Conservation (phyloP, 1,140 invertebrate genomes). For the Penaeus indicus region DNA sequence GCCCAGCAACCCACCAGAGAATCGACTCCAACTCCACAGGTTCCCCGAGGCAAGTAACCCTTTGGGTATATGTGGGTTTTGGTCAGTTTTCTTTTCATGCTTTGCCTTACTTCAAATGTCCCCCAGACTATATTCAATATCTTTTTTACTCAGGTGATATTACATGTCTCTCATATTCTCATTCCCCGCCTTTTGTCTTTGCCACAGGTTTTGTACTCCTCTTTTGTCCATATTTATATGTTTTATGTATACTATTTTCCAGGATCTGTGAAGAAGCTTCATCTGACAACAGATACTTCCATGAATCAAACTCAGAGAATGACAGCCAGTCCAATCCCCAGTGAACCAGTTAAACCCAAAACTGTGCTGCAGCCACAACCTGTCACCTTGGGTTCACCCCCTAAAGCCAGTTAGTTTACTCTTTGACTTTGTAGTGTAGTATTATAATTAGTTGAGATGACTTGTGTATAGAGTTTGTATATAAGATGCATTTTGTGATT, state of each 20-base stretch:
- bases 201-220: background rate
- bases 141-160: background rate
- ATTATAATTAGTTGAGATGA: too few relatives aligned
- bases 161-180: background rate
- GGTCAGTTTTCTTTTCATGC: background rate
- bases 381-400: background rate
- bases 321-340: constrained; percentile 20
- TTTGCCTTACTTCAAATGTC: background rate
- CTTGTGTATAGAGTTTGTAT: too few relatives aligned
- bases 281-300: constrained; percentile 7
- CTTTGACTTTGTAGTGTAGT: too few relatives aligned
- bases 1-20: constrained; percentile 33
- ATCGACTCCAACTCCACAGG: constrained; percentile 29
- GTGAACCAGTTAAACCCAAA: constrained; percentile 8
- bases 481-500: too few relatives aligned
- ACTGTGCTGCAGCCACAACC: background rate
- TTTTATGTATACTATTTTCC: background rate
- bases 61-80: too few relatives aligned
- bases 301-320: constrained; percentile 28
- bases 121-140: too few relatives aligned
- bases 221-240: background rate
- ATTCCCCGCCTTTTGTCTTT: background rate
- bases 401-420: constrained; percentile 28
- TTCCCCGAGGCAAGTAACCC: constrained; percentile 10
- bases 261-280: constrained; percentile 32